Conservation (phyloP, 2,888 invertebrate species). For the Spisula subtruncata region DNA sequence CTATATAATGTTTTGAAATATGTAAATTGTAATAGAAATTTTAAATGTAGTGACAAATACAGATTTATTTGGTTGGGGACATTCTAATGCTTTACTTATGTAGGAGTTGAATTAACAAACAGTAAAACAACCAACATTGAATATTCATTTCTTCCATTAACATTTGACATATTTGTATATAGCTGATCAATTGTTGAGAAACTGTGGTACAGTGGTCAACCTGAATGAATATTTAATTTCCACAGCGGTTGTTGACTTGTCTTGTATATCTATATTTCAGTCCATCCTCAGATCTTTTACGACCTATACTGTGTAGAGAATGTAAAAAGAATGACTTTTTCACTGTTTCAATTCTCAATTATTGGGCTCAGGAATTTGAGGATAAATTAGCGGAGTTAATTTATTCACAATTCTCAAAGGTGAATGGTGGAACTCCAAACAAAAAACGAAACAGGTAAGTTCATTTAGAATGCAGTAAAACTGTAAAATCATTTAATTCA, state of each 20-base stretch:
- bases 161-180: too few species aligned
- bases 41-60: too few species aligned
- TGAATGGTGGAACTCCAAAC: constrained; percentile 92
- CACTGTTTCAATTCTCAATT: constrained; percentile 96
- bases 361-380: constrained; percentile 97
- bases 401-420: constrained; percentile 87
- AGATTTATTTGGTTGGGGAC: too few species aligned
- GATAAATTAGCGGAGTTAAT: constrained; percentile 91
- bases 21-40: too few species aligned
- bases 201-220: too few species aligned
- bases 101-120: too few species aligned
- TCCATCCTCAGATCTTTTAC: constrained; percentile 95
- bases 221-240: neutral
- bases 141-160: too few species aligned
- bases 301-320: constrained; percentile 91
- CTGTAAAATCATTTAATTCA: too few species aligned
- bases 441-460: constrained; percentile 92
- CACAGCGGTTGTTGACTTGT: neutral
- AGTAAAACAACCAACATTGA: too few species aligned
- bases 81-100: too few species aligned
- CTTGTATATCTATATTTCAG: constrained; percentile 86
- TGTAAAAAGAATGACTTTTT: constrained; percentile 93
- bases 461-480: neutral
- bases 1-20: too few species aligned
- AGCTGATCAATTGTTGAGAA: too few species aligned